These are phyloP conservation scores for Bombus sylvicola DNA, from an alignment of 1,140 invertebrate species.

Conservation along the genomic window DNA sequence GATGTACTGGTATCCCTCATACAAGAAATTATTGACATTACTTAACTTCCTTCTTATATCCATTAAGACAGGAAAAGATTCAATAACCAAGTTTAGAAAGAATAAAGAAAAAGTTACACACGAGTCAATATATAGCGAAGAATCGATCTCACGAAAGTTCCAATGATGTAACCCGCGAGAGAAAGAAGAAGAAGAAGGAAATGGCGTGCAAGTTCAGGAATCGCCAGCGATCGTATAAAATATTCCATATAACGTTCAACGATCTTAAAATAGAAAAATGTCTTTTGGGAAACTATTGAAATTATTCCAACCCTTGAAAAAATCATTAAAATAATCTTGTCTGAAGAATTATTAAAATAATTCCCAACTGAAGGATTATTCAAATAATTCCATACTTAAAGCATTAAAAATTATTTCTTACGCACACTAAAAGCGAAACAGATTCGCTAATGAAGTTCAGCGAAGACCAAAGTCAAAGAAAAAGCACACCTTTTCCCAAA, in stretches of 20 bases:
- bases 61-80: not conserved
- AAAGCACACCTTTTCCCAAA: too few species aligned
- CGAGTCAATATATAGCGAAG: not conserved
- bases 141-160: not conserved
- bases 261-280: too few species aligned
- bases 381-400: too few species aligned
- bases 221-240: not conserved
- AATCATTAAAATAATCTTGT: not conserved
- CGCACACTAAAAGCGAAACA: too few species aligned
- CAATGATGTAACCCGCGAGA: not conserved
- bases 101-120: not conserved
- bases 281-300: not conserved
- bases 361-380: too few species aligned
- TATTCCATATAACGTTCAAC: not conserved
- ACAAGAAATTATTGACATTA: not conserved
- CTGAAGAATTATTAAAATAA: not conserved
- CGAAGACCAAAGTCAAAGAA: too few species aligned
- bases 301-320: not conserved
- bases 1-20: too few species aligned
- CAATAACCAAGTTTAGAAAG: not conserved
- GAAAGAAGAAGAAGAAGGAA: not conserved
- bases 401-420: too few species aligned
- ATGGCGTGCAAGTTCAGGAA: not conserved
- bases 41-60: not conserved
- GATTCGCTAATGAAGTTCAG: too few species aligned